phyloP scores from a whole-genome alignment of 2,797 vertebrate genomes.

The Arrhamphus sclerolepis region DNA sequence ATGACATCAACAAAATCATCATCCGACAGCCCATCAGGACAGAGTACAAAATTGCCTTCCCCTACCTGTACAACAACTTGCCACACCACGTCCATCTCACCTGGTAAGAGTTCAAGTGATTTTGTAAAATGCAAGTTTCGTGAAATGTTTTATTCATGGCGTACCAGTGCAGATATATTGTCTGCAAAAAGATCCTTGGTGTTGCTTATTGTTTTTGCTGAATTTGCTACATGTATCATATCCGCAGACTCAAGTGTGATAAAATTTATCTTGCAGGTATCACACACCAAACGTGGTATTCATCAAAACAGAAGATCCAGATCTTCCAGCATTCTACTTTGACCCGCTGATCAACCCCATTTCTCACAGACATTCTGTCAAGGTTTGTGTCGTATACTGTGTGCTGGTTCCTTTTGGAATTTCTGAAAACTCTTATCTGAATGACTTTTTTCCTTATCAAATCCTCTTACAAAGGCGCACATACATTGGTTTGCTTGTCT shows the following conservation, averaged over 20 bases:
- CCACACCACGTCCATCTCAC: conserved; percentile 98
- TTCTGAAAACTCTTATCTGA: rapidly evolving
- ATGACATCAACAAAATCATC: conserved; percentile 99
- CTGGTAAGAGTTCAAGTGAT: conserved; percentile 80
- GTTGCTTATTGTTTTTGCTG: background rate
- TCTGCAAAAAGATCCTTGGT: too few species aligned
- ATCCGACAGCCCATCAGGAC: conserved; percentile 98
- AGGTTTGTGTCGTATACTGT: conserved; percentile 78
- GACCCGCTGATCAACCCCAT: conserved; percentile 99
- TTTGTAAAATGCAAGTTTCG: background rate
- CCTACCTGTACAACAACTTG: conserved; percentile 98
- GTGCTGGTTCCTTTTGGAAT: background rate
- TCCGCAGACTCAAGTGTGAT: background rate
- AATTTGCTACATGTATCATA: background rate
- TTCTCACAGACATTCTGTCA: conserved; percentile 97
- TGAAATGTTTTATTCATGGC: background rate
- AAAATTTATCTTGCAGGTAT: conserved; percentile 83
- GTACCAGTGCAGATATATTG: too few species aligned
- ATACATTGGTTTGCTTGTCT: conserved; percentile 66
- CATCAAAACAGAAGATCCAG: conserved; percentile 99
- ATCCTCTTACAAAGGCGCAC: conserved; percentile 68
- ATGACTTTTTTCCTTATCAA: background rate
- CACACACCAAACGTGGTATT: conserved; percentile 99
- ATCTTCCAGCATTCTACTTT: conserved; percentile 98
- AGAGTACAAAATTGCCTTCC: conserved; percentile 99